Base-by-base conservation (phyloP, 2,888 invertebrate species). In the Limnephilus marmoratus region DNA sequence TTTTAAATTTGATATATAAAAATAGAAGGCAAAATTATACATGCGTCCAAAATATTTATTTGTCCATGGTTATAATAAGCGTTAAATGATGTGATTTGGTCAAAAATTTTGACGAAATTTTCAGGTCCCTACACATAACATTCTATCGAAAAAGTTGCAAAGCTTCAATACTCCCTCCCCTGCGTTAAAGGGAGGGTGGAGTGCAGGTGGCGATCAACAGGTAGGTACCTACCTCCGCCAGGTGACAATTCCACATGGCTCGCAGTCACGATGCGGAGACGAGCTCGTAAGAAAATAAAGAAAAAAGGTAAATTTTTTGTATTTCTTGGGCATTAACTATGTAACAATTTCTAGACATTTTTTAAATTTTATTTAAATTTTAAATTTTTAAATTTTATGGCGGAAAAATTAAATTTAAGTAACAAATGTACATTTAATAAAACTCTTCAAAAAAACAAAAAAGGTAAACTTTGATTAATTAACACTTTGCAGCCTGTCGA, bases 201-300 rank as follows among this genome's bases (percentile, higher is more conserved):
- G 81, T 18, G 91, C 91, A 91, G 91, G 91, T 91, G 91, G 53
- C 83, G 86, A 24, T 15, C 86, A 45, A 49, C 68, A 49, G 91
- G 91, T 87, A 91, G 53, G 68, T 68, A 68, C n/a, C 68, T 68
- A 68, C 68, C 85, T 91, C 15, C 91, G 37, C 91, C 91, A 91
- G 91, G 91, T 91, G 91, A 91, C 91, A 91, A 85, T 85, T 82
- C 31, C 34, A 29, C 18, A 34, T 85, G 91, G 89, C 90, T 91
- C 91, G 85, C 31, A 31, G 83, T 90, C 31, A 9, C 18, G 68
- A 53, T 37, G 80, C 83, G 41, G 85, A 85, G n/a, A 89, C 34
- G 37, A 83, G 83, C 24, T n/a, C 68, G 2, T 68, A 68, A 24
- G 68, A 68, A 68, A 68, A 68, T 68, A 68, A 68, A 68, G 68